A percentile compares a stretch with the other conserved stretches of the same genome.
These are phyloP conservation scores for Takifugu bimaculatus DNA, from an alignment of 2,113 vertebrate species.

Conservation along the genomic window DNA sequence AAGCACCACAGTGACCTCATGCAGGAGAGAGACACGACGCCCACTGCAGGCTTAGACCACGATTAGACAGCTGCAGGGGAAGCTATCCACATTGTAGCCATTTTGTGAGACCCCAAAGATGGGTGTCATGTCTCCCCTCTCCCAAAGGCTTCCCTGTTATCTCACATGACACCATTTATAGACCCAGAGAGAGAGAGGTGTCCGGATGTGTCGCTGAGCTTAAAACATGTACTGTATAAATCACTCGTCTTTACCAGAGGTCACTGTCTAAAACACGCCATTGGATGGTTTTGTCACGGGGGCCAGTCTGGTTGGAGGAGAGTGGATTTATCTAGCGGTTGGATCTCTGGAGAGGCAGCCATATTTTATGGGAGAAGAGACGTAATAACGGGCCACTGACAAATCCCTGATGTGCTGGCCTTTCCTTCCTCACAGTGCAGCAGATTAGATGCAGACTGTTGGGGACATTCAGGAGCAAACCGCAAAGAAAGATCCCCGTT, in stretches of 20 bases:
- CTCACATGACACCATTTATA: constrained; percentile 60
- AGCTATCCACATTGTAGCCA: constrained; percentile 62
- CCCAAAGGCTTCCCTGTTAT: constrained; percentile 63
- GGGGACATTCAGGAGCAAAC: not conserved
- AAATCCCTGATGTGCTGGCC: constrained; percentile 62
- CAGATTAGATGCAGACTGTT: constrained; percentile 33
- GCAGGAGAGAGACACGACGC: constrained; percentile 41
- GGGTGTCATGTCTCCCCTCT: constrained; percentile 51
- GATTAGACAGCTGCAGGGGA: constrained; percentile 66
- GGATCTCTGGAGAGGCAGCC: constrained; percentile 63
- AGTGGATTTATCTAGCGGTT: constrained; percentile 66
- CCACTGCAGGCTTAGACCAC: constrained; percentile 49
- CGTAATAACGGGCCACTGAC: constrained; percentile 71
- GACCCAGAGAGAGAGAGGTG: constrained; percentile 26
- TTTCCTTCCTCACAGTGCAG: constrained; percentile 50
- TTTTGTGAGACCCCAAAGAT: constrained; percentile 64
- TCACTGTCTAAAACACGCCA: constrained; percentile 50
- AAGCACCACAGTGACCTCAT: constrained; percentile 50
- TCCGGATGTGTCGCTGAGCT: constrained; percentile 47
- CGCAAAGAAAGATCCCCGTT: not conserved
- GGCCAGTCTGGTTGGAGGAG: constrained; percentile 62
- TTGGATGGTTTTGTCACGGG: constrained; percentile 50
- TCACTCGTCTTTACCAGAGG: constrained; percentile 69
- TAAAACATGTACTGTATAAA: constrained; percentile 68
- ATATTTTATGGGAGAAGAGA: constrained; percentile 69